A percentile compares a stretch with the other conserved stretches of the same genome.
Evolutionary conservation across 2,888 invertebrate genomes (phyloP).

Genomic region (Schizaphis graminum): DNA sequence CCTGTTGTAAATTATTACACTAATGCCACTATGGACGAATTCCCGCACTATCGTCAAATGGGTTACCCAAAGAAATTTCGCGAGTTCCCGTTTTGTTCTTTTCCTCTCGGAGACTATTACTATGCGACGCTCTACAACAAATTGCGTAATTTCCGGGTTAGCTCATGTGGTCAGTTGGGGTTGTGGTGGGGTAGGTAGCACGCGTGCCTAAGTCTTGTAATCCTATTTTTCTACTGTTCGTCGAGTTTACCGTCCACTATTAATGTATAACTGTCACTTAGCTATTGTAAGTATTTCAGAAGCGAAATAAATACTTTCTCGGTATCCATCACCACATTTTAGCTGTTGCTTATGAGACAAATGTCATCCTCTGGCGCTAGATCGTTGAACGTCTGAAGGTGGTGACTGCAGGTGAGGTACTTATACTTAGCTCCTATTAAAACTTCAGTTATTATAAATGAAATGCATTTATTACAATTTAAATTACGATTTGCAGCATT

Average conservation of each 20-base stretch:
- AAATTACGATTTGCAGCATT: not conserved
- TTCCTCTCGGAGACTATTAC: not conserved
- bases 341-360: too few relatives aligned
- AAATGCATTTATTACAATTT: not conserved
- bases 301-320: not conserved
- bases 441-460: conserved; percentile 11
- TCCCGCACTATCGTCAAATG: not conserved
- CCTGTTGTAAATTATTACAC: not conserved
- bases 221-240: not conserved
- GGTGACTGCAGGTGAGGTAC: too few relatives aligned
- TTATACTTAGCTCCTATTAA: not conserved
- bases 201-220: not conserved
- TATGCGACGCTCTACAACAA: not conserved
- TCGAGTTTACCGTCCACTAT: not conserved
- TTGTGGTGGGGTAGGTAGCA: not conserved
- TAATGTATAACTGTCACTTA: not conserved
- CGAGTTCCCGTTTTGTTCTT: not conserved
- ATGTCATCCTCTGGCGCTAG: too few relatives aligned
- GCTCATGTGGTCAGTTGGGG: not conserved
- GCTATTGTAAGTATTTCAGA: not conserved
- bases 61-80: not conserved
- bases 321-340: too few relatives aligned
- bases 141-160: not conserved
- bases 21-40: not conserved
- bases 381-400: too few relatives aligned